phyloP scores from a whole-genome alignment of 2,113 vertebrate genomes.

The Apodemus sylvaticus region DNA sequence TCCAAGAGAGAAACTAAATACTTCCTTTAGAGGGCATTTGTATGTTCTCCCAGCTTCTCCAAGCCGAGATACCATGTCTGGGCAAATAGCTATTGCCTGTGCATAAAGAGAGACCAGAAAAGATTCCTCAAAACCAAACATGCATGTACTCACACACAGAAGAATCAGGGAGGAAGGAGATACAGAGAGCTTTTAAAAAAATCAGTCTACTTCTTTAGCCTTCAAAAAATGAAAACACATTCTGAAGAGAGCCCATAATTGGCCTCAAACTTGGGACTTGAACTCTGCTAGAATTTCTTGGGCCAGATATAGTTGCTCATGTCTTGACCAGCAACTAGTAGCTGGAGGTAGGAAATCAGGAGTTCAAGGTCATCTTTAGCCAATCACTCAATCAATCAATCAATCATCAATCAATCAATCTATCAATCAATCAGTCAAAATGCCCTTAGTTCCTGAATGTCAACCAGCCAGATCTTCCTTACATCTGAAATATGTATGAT shows the following conservation, averaged over 20 bases:
- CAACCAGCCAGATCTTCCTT: neutral
- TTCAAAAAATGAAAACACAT: neutral
- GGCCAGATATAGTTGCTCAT: neutral
- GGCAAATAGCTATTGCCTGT: constrained; percentile 10
- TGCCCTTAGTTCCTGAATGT: fast-evolving
- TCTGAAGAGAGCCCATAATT: constrained; percentile 23
- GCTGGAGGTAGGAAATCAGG: neutral
- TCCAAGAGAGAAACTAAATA: neutral
- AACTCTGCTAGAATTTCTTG: neutral
- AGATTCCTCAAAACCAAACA: neutral
- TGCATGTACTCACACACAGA: neutral
- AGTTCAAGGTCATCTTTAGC: neutral
- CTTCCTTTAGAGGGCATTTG: neutral
- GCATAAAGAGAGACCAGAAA: neutral
- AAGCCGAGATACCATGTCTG: neutral
- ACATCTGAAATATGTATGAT: neutral
- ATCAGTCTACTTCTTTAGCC: neutral
- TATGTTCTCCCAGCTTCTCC: constrained; percentile 45
- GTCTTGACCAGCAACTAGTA: neutral
- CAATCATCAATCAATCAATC: neutral
- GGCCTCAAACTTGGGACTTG: neutral
- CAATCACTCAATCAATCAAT: neutral
- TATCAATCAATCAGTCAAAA: neutral
- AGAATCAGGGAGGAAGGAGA: neutral
- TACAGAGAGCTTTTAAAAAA: neutral